phyloP scores from a whole-genome alignment of 2,888 invertebrate genomes.

The Parnassius smintheus region DNA sequence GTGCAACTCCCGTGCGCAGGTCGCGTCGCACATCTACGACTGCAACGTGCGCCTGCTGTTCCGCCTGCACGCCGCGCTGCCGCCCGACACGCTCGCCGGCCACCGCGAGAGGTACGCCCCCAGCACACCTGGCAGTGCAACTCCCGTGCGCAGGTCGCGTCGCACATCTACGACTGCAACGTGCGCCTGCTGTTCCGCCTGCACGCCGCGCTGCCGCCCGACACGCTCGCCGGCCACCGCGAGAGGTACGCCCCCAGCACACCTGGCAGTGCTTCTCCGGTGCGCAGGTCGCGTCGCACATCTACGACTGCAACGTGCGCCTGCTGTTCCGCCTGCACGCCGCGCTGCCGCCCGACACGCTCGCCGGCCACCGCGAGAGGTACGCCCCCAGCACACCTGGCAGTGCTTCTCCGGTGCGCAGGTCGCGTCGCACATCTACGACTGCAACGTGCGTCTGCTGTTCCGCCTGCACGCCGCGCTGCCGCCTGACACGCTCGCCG shows the following conservation, averaged over 20 bases:
- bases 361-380: constrained; percentile 94
- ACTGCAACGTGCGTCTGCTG: constrained; percentile 96
- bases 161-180: constrained; percentile 96
- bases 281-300: constrained; percentile 96
- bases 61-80: constrained; percentile 94
- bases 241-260: constrained; percentile 82
- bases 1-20: constrained; percentile 97
- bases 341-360: constrained; percentile 93
- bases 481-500: constrained; percentile 93
- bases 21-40: constrained; percentile 98
- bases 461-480: constrained; percentile 96
- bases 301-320: constrained; percentile 98
- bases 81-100: constrained; percentile 94
- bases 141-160: constrained; percentile 97
- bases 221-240: constrained; percentile 94
- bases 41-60: constrained; percentile 97
- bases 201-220: constrained; percentile 94
- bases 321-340: constrained; percentile 97
- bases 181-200: constrained; percentile 98
- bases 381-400: constrained; percentile 85
- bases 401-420: constrained; percentile 96
- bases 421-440: constrained; percentile 97
- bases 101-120: constrained; percentile 86
- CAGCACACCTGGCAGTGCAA: constrained; percentile 93
- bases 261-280: constrained; percentile 97